phyloP scores from a whole-genome alignment of 2,113 vertebrate species.

The Stomatorhinus ivindoensis region DNA sequence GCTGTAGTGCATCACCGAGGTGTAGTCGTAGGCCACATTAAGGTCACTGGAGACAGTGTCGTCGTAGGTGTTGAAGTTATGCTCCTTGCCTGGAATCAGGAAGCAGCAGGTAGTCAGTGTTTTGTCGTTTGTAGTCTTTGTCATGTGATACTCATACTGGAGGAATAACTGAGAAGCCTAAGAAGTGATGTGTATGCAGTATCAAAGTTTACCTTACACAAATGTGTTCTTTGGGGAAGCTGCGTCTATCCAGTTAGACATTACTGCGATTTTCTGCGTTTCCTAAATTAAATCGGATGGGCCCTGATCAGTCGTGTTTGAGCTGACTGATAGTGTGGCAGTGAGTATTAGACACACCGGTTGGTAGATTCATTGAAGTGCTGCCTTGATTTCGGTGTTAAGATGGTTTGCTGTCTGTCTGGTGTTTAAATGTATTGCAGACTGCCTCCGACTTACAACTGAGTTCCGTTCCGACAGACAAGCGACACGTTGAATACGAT shows the following conservation, averaged over 20 bases:
- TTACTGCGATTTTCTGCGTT: neutral
- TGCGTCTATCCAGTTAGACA: neutral
- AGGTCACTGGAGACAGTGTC: slow-evolving; percentile 63
- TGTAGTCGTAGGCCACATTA: slow-evolving; percentile 84
- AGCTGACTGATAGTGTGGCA: neutral
- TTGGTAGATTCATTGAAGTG: neutral
- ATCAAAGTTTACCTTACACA: neutral
- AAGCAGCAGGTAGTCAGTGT: neutral
- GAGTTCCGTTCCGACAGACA: neutral
- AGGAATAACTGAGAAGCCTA: neutral
- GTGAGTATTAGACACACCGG: neutral
- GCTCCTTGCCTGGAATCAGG: slow-evolving; percentile 50
- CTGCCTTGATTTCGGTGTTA: neutral
- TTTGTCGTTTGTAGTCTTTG: neutral
- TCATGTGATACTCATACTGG: neutral
- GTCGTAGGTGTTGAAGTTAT: slow-evolving; percentile 74
- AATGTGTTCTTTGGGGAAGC: neutral
- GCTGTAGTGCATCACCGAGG: slow-evolving; percentile 88
- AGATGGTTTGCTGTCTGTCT: neutral
- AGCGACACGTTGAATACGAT: neutral
- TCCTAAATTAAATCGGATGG: neutral
- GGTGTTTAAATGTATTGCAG: neutral
- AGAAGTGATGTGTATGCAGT: neutral
- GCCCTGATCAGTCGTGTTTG: neutral
- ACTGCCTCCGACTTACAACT: neutral